A percentile compares a stretch with the other conserved stretches of the same genome.
These are phyloP conservation scores for Clamator glandarius DNA, from an alignment of 2,797 vertebrate genomes.

Conservation along the genomic window DNA sequence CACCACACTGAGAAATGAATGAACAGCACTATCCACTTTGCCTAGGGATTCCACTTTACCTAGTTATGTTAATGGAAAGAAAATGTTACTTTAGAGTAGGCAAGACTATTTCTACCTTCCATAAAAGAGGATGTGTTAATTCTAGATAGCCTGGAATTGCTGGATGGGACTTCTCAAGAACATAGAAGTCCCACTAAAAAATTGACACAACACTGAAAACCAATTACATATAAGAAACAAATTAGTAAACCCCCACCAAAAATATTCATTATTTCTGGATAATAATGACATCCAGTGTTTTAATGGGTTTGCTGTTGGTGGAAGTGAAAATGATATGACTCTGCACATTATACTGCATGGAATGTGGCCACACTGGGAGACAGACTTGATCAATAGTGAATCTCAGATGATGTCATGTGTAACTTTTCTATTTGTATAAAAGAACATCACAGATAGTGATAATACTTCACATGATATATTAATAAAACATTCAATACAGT, in stretches of 20 bases:
- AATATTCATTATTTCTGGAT: not conserved
- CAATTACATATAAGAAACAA: not conserved
- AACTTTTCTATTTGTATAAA: not conserved
- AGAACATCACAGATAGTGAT: not conserved
- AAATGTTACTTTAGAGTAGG: not conserved
- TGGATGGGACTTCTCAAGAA: not conserved
- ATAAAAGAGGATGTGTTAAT: not conserved
- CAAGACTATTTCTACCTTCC: not conserved
- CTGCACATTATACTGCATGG: not conserved
- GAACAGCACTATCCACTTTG: not conserved
- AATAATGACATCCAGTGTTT: not conserved
- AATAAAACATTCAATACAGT: not conserved
- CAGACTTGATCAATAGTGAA: not conserved
- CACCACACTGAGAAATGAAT: not conserved
- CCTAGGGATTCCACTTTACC: not conserved
- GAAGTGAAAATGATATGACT: not conserved
- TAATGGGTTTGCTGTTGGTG: not conserved
- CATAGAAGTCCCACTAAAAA: not conserved
- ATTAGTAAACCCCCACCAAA: not conserved
- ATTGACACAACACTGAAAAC: not conserved
- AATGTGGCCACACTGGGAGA: not conserved
- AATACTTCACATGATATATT: not conserved
- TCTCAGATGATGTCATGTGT: not conserved
- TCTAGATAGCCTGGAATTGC: not conserved
- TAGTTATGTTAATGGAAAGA: not conserved